Percentiles rank a stretch among this genome's conserved stretches.
Evolutionary conservation across 2,113 vertebrate species (phyloP).

Genomic region (Nothobranchius kuhntae): DNA sequence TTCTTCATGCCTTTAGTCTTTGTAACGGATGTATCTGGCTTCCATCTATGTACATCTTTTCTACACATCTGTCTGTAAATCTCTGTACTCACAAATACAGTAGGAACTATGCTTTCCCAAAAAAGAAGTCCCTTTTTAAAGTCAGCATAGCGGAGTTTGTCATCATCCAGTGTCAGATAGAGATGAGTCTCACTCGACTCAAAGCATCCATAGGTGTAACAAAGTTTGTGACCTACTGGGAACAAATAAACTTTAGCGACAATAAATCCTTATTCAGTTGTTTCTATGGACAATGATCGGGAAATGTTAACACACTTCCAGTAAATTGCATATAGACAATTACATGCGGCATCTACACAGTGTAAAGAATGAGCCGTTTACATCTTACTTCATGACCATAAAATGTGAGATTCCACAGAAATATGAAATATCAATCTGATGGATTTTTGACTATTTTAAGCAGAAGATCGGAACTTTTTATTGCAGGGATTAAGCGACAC

Average conservation of each 20-base stretch:
- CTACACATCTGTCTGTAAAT: neutral
- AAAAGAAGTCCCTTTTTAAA: neutral
- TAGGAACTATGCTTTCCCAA: conserved; percentile 16
- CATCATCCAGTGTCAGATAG: conserved; percentile 1
- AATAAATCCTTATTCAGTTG: neutral
- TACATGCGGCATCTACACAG: too few relatives aligned
- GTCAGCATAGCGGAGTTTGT: conserved; percentile 12
- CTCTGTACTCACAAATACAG: fast-evolving
- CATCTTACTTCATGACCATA: too few relatives aligned
- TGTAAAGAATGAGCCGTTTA: too few relatives aligned
- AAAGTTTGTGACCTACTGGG: conserved; percentile 9
- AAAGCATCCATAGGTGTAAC: conserved; percentile 10
- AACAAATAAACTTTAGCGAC: neutral
- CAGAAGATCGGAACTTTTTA: too few relatives aligned
- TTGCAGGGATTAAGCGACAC: too few relatives aligned
- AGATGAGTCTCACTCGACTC: conserved; percentile 8
- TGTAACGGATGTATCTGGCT: neutral
- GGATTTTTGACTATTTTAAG: too few relatives aligned
- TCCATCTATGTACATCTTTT: neutral
- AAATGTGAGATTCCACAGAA: too few relatives aligned
- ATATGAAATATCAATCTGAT: too few relatives aligned
- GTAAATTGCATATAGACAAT: too few relatives aligned
- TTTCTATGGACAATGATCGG: too few relatives aligned
- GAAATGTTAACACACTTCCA: too few relatives aligned
- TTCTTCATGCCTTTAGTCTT: neutral